A percentile compares a stretch with the other conserved stretches of the same genome.
phyloP scores from a whole-genome alignment of 2,888 invertebrate species.

The Taphrorychus bicolor region DNA sequence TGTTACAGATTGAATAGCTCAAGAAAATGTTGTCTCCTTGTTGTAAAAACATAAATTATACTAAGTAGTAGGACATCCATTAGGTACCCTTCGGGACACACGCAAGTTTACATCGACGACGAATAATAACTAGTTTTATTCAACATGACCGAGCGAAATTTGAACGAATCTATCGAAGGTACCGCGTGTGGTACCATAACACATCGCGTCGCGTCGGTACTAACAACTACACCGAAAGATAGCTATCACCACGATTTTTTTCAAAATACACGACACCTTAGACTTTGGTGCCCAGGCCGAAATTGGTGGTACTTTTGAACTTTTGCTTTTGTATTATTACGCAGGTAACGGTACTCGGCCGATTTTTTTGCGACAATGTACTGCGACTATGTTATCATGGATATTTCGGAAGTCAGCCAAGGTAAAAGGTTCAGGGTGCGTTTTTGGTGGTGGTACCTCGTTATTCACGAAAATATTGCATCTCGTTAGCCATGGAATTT shows the following conservation, averaged over 20 bases:
- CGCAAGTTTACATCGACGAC: constrained; percentile 34
- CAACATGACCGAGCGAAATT: constrained; percentile 38
- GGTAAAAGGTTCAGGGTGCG: constrained; percentile 41
- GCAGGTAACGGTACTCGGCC: background rate
- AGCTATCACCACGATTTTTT: constrained; percentile 25
- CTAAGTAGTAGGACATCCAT: constrained; percentile 26
- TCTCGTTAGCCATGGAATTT: too few species aligned
- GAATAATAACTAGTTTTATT: constrained; percentile 40
- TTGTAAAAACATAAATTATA: constrained; percentile 11
- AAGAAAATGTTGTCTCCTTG: background rate
- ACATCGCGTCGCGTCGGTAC: constrained; percentile 33
- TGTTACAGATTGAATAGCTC: background rate
- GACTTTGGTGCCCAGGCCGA: constrained; percentile 38
- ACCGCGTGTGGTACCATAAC: constrained; percentile 37
- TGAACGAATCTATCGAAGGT: constrained; percentile 24
- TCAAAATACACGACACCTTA: constrained; percentile 26
- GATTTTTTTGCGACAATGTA: constrained; percentile 40
- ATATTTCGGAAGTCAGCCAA: constrained; percentile 48
- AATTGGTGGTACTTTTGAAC: constrained; percentile 38
- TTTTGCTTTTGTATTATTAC: constrained; percentile 25
- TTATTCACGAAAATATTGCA: too few species aligned
- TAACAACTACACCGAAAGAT: constrained; percentile 30
- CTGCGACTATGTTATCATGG: constrained; percentile 50
- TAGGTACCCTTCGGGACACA: constrained; percentile 21
- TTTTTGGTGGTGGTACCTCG: constrained; percentile 15